Evolutionary conservation across 2,888 invertebrate genomes (phyloP).

Genomic region (Catocala nupta): DNA sequence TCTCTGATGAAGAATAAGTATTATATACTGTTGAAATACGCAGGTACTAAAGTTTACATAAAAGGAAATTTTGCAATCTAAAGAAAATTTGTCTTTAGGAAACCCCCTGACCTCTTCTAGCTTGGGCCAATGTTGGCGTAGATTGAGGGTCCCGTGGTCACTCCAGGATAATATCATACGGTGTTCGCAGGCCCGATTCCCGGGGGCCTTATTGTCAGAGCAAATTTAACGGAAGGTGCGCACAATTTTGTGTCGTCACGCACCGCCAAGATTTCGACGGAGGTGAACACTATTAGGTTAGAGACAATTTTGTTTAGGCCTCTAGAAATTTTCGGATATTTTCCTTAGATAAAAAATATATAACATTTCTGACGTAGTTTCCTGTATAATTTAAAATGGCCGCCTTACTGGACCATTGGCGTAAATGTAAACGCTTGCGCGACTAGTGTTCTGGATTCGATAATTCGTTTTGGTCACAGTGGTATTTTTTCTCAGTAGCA

Average conservation of each 20-base stretch:
- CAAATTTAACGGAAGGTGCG: conserved; percentile 73
- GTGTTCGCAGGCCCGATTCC: conserved; percentile 58
- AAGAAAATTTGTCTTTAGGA: too few species aligned
- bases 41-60: too few species aligned
- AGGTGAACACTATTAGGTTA: conserved; percentile 40
- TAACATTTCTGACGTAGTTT: background rate
- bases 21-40: too few species aligned
- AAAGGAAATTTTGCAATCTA: too few species aligned
- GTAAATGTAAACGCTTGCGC: background rate
- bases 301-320: conserved; percentile 38
- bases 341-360: conserved; percentile 3
- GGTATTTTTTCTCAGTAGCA: too few species aligned
- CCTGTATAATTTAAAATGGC: conserved; percentile 28
- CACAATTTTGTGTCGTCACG: conserved; percentile 52
- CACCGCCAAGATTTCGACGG: conserved; percentile 37
- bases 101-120: conserved; percentile 25
- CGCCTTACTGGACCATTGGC: background rate
- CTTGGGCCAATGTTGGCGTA: conserved; percentile 46
- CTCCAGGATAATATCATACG: conserved; percentile 63
- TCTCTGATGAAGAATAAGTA: too few species aligned
- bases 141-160: conserved; percentile 68
- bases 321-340: conserved; percentile 20
- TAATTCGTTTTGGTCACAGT: too few species aligned
- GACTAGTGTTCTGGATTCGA: too few species aligned
- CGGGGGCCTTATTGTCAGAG: conserved; percentile 66